These are phyloP conservation scores for Drosophila triauraria DNA, from an alignment of 1,140 invertebrate genomes.

Conservation along the genomic window DNA sequence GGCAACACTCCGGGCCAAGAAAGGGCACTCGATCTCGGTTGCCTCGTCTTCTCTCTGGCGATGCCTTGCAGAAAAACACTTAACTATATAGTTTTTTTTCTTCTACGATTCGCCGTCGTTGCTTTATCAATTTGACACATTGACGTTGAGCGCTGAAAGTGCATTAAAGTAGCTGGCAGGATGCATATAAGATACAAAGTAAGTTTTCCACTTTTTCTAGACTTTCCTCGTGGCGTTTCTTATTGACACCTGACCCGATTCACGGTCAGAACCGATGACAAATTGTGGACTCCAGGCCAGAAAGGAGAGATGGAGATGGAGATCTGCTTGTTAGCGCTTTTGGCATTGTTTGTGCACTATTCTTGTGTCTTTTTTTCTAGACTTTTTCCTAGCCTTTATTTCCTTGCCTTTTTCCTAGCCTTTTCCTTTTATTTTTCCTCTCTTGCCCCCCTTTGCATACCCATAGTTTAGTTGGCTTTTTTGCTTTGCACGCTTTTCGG, in stretches of 20 bases:
- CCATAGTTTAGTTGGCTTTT: conserved; percentile 66
- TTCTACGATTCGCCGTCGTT: conserved; percentile 9
- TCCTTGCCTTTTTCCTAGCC: neutral
- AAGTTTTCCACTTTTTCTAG: conserved; percentile 28
- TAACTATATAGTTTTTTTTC: conserved; percentile 64
- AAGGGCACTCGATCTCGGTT: conserved; percentile 36
- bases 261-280: conserved; percentile 68
- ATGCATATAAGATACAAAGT: conserved; percentile 54
- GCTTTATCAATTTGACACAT: conserved; percentile 80
- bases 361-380: conserved; percentile 15
- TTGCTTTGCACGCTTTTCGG: conserved; percentile 72
- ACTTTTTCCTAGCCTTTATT: neutral
- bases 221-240: conserved; percentile 7
- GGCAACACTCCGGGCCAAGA: conserved; percentile 28
- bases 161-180: conserved; percentile 77
- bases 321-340: conserved; percentile 63
- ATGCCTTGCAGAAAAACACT: conserved; percentile 57
- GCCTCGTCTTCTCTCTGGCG: conserved; percentile 4
- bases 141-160: conserved; percentile 80
- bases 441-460: conserved; percentile 32
- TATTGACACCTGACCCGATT: conserved; percentile 76
- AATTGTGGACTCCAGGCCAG: conserved; percentile 54
- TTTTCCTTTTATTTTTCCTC: neutral
- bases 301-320: neutral
- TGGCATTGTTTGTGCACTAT: conserved; percentile 60